phyloP scores from a whole-genome alignment of 2,797 vertebrate species.

The Echeneis naucrates region DNA sequence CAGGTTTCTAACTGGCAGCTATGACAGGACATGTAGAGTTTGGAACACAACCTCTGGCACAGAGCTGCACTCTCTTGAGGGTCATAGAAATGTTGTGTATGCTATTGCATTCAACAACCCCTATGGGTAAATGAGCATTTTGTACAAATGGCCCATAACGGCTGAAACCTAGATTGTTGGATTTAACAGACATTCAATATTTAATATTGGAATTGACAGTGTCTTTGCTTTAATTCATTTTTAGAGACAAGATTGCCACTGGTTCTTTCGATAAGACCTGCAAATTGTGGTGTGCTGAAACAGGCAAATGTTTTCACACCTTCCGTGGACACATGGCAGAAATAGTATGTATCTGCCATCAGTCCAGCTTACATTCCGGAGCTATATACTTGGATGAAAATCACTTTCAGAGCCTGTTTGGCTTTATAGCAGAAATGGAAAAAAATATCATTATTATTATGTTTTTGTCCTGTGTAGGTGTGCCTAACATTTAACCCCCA shows the following conservation, averaged over 20 bases:
- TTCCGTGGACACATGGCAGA: constrained; percentile 93
- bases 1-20: constrained; percentile 99
- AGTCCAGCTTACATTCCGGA: background rate
- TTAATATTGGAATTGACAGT: background rate
- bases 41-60: constrained; percentile 94
- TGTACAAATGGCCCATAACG: constrained; percentile 7
- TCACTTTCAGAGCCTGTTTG: background rate
- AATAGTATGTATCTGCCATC: constrained; percentile 89
- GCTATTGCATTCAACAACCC: constrained; percentile 97
- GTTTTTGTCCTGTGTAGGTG: constrained; percentile 82
- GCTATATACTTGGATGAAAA: background rate
- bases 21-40: constrained; percentile 95
- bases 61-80: constrained; percentile 88
- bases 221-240: constrained; percentile 18
- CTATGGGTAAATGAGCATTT: constrained; percentile 88
- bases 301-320: constrained; percentile 93
- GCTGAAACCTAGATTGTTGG: background rate
- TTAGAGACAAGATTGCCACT: constrained; percentile 96
- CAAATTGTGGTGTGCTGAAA: constrained; percentile 93
- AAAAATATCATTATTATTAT: no score
- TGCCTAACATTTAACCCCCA: constrained; percentile 96
- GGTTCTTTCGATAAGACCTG: constrained; percentile 98
- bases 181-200: constrained; percentile 6
- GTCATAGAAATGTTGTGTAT: constrained; percentile 95
- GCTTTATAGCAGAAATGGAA: constrained; percentile 13